Evolutionary conservation across 2,888 invertebrate species (phyloP).

Genomic region (Cephus spinipes): DNA sequence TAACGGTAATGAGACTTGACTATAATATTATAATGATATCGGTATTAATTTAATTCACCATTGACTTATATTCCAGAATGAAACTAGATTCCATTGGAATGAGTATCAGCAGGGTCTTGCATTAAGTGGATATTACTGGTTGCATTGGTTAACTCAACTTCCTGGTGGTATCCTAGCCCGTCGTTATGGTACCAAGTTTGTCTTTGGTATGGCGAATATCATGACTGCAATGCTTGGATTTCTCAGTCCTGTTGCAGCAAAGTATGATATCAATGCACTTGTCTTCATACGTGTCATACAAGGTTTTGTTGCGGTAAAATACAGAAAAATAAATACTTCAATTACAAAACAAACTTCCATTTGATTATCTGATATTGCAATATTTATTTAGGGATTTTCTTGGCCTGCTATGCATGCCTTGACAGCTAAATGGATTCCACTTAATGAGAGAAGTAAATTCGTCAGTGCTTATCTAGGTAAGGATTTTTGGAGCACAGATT

Average conservation of each 20-base stretch:
- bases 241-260: slow-evolving; percentile 75
- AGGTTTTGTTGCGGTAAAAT: slow-evolving; percentile 76
- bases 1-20: slow-evolving; percentile 18
- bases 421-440: slow-evolving; percentile 86
- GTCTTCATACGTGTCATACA: slow-evolving; percentile 75
- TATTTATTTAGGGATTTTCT: slow-evolving; percentile 70
- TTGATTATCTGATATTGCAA: background rate
- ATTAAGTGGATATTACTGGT: slow-evolving; percentile 79
- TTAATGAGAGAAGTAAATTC: slow-evolving; percentile 80
- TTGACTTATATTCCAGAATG: slow-evolving; percentile 28
- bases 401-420: slow-evolving; percentile 85
- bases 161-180: slow-evolving; percentile 79
- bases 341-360: background rate
- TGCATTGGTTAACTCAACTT: slow-evolving; percentile 78
- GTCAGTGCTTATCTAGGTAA: slow-evolving; percentile 74
- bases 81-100: slow-evolving; percentile 71
- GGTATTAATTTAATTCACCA: background rate
- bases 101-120: slow-evolving; percentile 74
- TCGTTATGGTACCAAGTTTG: slow-evolving; percentile 77
- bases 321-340: background rate
- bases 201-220: slow-evolving; percentile 78
- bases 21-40: background rate
- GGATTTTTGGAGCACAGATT: slow-evolving; percentile 13
- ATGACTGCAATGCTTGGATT: slow-evolving; percentile 75
- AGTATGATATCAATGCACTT: slow-evolving; percentile 70